Evolutionary conservation across 1,140 invertebrate species (phyloP), one percentile per base, ranked within the genome.

Genomic region (Papilio polyxenes): DNA sequence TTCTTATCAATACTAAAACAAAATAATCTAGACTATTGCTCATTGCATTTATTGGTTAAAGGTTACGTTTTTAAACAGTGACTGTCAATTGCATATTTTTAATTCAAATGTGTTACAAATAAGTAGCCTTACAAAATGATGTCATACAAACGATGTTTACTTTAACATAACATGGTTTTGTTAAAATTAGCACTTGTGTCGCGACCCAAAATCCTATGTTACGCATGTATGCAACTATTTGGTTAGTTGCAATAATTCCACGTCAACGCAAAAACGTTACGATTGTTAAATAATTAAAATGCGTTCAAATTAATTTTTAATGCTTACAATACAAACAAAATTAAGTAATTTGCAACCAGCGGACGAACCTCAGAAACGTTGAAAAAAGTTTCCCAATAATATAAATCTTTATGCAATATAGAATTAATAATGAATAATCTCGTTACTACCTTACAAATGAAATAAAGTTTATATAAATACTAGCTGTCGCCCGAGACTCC

Each of bases 251-350:
- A 59, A 8, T 17, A 59, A 37, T 3, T 65, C 31, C 65, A 72
- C 65, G 31, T 31, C 65, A 15, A 37, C 65, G 65, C 65, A 72
- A 72, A 72, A 37, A 37, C 13, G 31, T 72, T 72, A 72, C 31
- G 65, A 40, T 40, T 72, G 65, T 37, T 72, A 72, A 72, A 7
- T 72, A 72, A 72, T 72, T 72, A 72, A 72, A 72, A 72, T 72
- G 15, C 31, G 31, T 72, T 37, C 31, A 72, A 72, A 72, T 40
- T 13, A 72, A 76, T 76, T 23, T 51, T 7, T 3, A 53, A 53
- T 56, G 23, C 75, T 76, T 15, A 76, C n/a, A 76, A 31, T 76
- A 49, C 3, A 76, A 31, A 56, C 20, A 76, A 31, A 31, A 51
- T 76, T 76, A 9, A 74, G 40, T 74, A 15, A 74, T 74, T 6